Evolutionary conservation across 2,797 vertebrate species (phyloP).

Genomic region (Florisuga fusca): DNA sequence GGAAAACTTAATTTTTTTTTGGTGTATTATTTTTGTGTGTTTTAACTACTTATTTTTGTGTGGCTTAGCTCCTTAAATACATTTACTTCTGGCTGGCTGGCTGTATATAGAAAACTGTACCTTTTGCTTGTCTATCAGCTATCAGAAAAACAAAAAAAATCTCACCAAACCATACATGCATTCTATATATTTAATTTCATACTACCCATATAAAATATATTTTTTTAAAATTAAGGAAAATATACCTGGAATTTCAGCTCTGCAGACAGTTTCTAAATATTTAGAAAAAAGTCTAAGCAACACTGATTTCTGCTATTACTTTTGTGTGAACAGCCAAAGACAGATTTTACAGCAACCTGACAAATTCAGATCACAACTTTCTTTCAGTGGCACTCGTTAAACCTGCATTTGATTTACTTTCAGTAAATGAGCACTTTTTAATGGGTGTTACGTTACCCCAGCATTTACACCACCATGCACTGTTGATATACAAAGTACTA

Average conservation of each 20-base stretch:
- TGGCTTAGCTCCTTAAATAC: neutral
- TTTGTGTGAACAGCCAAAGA: neutral
- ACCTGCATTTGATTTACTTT: neutral
- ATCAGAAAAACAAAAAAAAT: slow-evolving; percentile 40
- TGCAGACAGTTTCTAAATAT: slow-evolving; percentile 14
- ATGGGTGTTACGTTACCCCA: neutral
- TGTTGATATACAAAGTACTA: neutral
- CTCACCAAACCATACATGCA: fast-evolving
- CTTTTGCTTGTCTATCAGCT: slow-evolving; percentile 20
- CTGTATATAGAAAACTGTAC: slow-evolving; percentile 5
- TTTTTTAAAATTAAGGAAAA: neutral
- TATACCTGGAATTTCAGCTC: slow-evolving; percentile 12
- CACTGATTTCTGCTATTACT: neutral
- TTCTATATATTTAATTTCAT: neutral
- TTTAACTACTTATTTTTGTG: neutral
- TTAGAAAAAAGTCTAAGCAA: neutral
- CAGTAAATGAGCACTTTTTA: neutral
- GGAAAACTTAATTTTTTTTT: no score
- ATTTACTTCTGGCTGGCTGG: slow-evolving; percentile 18
- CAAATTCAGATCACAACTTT: neutral
- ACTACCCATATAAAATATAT: neutral
- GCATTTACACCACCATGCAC: neutral
- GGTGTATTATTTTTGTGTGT: neutral
- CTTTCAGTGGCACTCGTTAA: neutral
- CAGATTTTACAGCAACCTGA: neutral